phyloP scores from a whole-genome alignment of 1,140 invertebrate genomes.

The Drosophila melanica region DNA sequence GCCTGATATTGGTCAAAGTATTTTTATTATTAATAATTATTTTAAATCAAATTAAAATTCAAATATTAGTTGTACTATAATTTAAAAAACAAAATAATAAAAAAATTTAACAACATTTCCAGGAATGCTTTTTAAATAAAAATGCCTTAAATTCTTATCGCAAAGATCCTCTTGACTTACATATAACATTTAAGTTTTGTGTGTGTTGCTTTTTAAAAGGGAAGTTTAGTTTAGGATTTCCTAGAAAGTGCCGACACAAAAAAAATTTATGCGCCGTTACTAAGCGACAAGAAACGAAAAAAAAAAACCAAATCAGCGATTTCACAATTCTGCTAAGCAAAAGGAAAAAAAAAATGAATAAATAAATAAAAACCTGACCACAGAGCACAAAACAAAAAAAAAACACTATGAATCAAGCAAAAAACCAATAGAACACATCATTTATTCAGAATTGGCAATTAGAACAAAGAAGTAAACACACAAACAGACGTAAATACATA shows the following conservation, averaged over 20 bases:
- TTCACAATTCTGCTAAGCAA: conserved; percentile 21
- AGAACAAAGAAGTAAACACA: conserved; percentile 57
- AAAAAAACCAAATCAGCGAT: conserved; percentile 17
- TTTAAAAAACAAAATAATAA: no score
- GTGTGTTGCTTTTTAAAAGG: not conserved
- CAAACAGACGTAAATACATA: conserved; percentile 2
- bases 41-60: not conserved
- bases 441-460: conserved; percentile 57
- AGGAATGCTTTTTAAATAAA: no score
- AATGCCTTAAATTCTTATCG: not conserved
- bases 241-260: conserved; percentile 5
- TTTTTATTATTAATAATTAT: not conserved
- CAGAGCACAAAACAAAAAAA: conserved; percentile 36
- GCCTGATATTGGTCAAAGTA: not conserved
- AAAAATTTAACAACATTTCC: no score
- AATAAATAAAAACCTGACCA: conserved; percentile 46
- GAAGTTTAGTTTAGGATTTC: conserved; percentile 13
- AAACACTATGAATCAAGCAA: conserved; percentile 38
- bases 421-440: conserved; percentile 38
- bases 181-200: not conserved
- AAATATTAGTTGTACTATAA: no score
- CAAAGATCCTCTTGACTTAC: not conserved
- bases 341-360: conserved; percentile 10
- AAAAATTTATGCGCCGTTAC: conserved; percentile 10
- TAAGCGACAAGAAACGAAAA: conserved; percentile 11